phyloP scores from a whole-genome alignment of 2,797 vertebrate genomes.

The Enteromius argenteus region DNA sequence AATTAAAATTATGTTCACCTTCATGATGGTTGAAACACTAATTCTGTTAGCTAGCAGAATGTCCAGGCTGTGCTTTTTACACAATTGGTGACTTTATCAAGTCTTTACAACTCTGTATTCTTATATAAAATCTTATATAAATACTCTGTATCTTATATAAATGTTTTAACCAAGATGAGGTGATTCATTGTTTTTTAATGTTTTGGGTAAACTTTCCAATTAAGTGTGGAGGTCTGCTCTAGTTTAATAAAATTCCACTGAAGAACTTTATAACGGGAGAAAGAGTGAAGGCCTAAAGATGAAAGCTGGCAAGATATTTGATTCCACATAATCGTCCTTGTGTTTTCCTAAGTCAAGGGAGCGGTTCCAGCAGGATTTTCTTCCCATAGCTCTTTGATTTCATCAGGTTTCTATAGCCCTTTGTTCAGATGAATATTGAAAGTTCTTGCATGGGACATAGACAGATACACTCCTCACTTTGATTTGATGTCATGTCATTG shows the following conservation, averaged over 20 bases:
- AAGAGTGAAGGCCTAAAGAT: slow-evolving; percentile 18
- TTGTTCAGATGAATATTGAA: slow-evolving; percentile 42
- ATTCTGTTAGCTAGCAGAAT: not conserved
- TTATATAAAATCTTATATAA: not conserved
- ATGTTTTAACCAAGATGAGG: not conserved
- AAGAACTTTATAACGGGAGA: not conserved
- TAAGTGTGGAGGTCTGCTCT: not conserved
- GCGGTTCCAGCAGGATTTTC: slow-evolving; percentile 44
- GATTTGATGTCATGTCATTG: not conserved
- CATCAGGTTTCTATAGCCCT: slow-evolving; percentile 38
- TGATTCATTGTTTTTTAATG: not conserved
- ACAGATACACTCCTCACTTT: not conserved
- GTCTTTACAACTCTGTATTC: not conserved
- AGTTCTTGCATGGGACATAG: not conserved
- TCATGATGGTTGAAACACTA: not conserved
- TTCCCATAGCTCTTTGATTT: slow-evolving; percentile 40
- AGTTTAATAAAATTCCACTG: not conserved
- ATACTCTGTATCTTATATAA: not conserved
- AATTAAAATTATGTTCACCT: not conserved
- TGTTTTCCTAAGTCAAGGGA: slow-evolving; percentile 52
- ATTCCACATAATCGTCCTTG: slow-evolving; percentile 43
- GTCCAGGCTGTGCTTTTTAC: not conserved
- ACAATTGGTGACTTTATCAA: not conserved
- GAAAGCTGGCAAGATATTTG: slow-evolving; percentile 39
- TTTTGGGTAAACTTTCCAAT: not conserved